These are phyloP conservation scores for Synergus laeviventris DNA, from an alignment of 2,888 invertebrate species.

Conservation along the genomic window DNA sequence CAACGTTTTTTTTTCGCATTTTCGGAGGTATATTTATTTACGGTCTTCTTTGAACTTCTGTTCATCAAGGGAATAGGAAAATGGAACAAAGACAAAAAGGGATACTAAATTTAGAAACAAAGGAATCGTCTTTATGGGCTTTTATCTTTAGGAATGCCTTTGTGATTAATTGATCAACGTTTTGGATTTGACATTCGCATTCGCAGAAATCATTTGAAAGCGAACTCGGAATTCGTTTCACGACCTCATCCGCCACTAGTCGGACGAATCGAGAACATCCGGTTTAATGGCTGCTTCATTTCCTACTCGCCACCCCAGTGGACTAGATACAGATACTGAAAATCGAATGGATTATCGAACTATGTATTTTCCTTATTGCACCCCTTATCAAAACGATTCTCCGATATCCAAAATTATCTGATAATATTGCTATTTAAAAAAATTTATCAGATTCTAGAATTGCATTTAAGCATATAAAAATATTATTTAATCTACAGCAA, in stretches of 20 bases:
- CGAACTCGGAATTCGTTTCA: too few species aligned
- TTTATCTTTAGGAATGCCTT: too few species aligned
- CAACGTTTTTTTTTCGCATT: not conserved
- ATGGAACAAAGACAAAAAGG: not conserved
- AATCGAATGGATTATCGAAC: not conserved
- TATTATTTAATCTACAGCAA: too few species aligned
- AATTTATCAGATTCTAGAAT: not conserved
- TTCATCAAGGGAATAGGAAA: not conserved
- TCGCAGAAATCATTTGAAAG: too few species aligned
- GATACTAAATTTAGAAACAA: not conserved
- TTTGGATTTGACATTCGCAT: too few species aligned
- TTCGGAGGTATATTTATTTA: not conserved
- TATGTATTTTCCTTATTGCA: not conserved
- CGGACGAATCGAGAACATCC: not conserved
- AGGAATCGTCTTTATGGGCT: not conserved
- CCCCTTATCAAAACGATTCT: not conserved
- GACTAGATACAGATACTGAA: not conserved
- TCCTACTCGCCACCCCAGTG: not conserved
- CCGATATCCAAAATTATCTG: not conserved
- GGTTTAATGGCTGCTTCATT: not conserved
- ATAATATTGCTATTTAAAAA: too few species aligned
- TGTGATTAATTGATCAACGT: too few species aligned
- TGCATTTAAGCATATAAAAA: too few species aligned
- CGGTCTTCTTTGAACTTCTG: not conserved
- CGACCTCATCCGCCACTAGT: not conserved